Evolutionary conservation across 2,797 vertebrate genomes (phyloP).

Genomic region (Acropternis orthonyx): DNA sequence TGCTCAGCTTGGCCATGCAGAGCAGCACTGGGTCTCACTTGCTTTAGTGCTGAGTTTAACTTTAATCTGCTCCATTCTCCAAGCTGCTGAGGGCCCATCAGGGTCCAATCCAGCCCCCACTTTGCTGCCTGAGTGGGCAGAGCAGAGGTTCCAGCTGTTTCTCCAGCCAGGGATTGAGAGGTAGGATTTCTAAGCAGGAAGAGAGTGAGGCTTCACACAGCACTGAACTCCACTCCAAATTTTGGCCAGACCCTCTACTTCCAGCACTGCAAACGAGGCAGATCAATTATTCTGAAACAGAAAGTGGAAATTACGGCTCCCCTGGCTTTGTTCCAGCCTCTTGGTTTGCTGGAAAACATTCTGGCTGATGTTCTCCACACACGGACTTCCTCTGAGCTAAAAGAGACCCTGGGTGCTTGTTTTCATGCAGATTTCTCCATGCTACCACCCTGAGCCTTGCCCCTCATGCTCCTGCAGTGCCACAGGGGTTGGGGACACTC

Average conservation of each 20-base stretch:
- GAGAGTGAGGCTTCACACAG: neutral
- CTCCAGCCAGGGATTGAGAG: neutral
- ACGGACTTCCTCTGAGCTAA: neutral
- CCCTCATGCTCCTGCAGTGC: neutral
- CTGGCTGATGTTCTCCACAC: neutral
- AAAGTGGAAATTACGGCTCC: neutral
- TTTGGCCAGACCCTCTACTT: neutral
- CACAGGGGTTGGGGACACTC: neutral
- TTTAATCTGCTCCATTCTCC: neutral
- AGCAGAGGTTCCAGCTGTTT: neutral
- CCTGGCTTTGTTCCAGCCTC: neutral
- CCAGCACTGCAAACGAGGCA: neutral
- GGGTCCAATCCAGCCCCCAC: neutral
- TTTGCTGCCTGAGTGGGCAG: neutral
- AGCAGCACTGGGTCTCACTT: neutral
- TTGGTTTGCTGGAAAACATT: neutral
- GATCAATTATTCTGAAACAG: neutral
- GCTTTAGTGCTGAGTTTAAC: neutral
- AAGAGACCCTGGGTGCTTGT: neutral
- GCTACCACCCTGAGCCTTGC: neutral
- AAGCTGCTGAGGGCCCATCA: neutral
- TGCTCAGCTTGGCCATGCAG: rapidly evolving
- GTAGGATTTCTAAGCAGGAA: neutral
- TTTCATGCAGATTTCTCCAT: neutral
- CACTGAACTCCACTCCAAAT: neutral